These are phyloP conservation scores for Baryphthengus martii DNA, from an alignment of 2,113 vertebrate species.

Conservation along the genomic window DNA sequence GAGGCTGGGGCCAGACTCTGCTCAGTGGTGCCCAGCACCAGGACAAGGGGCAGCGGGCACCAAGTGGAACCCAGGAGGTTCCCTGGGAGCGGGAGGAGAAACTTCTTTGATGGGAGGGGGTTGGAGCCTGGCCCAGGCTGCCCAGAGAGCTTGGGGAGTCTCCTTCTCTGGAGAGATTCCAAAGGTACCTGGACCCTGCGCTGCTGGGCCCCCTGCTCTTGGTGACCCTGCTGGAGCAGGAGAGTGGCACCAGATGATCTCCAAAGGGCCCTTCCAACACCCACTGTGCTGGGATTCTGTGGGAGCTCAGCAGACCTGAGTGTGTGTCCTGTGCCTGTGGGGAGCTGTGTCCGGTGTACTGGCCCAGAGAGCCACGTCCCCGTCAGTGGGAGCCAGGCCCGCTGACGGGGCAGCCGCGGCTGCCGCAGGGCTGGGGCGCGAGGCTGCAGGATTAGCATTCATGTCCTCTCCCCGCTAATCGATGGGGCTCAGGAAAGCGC, in stretches of 20 bases:
- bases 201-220: too few species aligned
- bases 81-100: too few species aligned
- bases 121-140: too few species aligned
- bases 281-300: neutral
- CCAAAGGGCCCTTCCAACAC: neutral
- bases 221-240: too few species aligned
- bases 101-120: too few species aligned
- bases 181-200: too few species aligned
- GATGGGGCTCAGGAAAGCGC: neutral
- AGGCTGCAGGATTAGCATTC: neutral
- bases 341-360: neutral
- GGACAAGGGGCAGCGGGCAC: too few species aligned
- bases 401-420: neutral
- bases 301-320: neutral
- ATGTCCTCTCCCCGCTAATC: fast-evolving
- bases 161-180: too few species aligned
- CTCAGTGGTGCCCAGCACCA: too few species aligned
- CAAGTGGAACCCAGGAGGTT: too few species aligned
- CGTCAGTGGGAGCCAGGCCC: neutral
- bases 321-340: fast-evolving
- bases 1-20: too few species aligned
- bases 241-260: neutral
- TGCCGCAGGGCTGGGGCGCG: fast-evolving
- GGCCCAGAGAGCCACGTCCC: fast-evolving
- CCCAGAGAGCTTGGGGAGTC: too few species aligned